Evolutionary conservation across 1,140 invertebrate genomes (phyloP).

Genomic region (Sitodiplosis mosellana): DNA sequence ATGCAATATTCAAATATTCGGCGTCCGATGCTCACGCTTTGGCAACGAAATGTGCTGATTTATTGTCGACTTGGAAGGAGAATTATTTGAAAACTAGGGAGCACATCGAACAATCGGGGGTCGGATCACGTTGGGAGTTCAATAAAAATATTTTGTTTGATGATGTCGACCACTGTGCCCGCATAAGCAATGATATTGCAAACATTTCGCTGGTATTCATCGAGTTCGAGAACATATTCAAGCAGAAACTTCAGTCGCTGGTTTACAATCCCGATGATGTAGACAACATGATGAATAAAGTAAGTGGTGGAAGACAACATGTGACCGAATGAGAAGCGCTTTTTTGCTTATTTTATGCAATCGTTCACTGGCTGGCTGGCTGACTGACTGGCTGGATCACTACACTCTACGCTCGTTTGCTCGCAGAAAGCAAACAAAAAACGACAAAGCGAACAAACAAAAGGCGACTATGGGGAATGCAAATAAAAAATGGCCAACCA

Average conservation of each 20-base stretch:
- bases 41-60: conserved; percentile 35
- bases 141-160: conserved; percentile 61
- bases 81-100: conserved; percentile 52
- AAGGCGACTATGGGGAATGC: no score
- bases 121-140: conserved; percentile 78
- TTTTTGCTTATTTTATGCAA: no score
- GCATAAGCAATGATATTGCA: conserved; percentile 57
- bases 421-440: no score
- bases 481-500: no score
- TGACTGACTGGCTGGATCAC: no score
- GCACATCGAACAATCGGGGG: conserved; percentile 63
- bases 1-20: conserved; percentile 41
- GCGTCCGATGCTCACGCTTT: conserved; percentile 31
- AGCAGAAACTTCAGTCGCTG: conserved; percentile 64
- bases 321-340: background rate
- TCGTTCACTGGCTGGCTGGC: no score
- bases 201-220: conserved; percentile 56
- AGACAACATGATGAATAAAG: conserved; percentile 50
- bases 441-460: no score
- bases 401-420: no score
- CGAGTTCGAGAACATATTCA: conserved; percentile 80
- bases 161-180: conserved; percentile 62
- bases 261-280: conserved; percentile 69
- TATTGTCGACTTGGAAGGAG: conserved; percentile 59
- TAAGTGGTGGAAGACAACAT: conserved; percentile 12